These are phyloP conservation scores for Zaprionus camerounensis DNA, from an alignment of 1,140 invertebrate genomes.

Conservation along the genomic window DNA sequence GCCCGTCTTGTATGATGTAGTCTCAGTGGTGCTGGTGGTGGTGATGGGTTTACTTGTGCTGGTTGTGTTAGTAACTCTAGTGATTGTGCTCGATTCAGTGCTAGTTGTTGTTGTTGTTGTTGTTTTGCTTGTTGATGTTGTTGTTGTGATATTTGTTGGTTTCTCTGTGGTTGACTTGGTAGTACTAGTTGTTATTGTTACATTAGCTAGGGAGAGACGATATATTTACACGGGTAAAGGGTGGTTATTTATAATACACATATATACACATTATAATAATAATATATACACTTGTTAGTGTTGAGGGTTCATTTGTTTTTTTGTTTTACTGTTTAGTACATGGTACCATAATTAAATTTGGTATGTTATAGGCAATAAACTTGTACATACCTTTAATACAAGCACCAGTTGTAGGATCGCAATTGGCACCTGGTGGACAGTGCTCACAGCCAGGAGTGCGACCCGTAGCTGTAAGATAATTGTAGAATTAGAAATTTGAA, in stretches of 20 bases:
- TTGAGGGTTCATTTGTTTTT: slow-evolving; percentile 23
- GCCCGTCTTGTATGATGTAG: slow-evolving; percentile 72
- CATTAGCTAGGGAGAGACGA: slow-evolving; percentile 78
- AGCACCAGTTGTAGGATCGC: slow-evolving; percentile 90
- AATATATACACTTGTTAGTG: slow-evolving; percentile 73
- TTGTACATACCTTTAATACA: slow-evolving; percentile 90
- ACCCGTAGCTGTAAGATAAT: slow-evolving; percentile 52
- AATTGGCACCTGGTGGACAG: slow-evolving; percentile 90
- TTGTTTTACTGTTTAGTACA: slow-evolving; percentile 21
- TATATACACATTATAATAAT: slow-evolving; percentile 59
- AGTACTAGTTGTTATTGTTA: slow-evolving; percentile 83
- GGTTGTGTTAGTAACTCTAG: slow-evolving; percentile 70
- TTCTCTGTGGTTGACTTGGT: slow-evolving; percentile 71
- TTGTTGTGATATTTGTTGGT: slow-evolving; percentile 65
- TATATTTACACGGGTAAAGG: slow-evolving; percentile 82
- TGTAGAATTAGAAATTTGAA: neutral
- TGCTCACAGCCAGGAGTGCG: slow-evolving; percentile 87
- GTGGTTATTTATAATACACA: slow-evolving; percentile 66
- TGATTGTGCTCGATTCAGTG: slow-evolving; percentile 69
- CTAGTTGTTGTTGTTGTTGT: slow-evolving; percentile 54
- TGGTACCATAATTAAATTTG: slow-evolving; percentile 31
- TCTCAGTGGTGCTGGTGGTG: slow-evolving; percentile 31
- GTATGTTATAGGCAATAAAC: neutral
- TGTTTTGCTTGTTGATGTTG: slow-evolving; percentile 45
- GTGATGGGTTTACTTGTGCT: slow-evolving; percentile 52